Base-by-base conservation (phyloP, 2,113 vertebrate genomes). In the Hemicordylus capensis region DNA sequence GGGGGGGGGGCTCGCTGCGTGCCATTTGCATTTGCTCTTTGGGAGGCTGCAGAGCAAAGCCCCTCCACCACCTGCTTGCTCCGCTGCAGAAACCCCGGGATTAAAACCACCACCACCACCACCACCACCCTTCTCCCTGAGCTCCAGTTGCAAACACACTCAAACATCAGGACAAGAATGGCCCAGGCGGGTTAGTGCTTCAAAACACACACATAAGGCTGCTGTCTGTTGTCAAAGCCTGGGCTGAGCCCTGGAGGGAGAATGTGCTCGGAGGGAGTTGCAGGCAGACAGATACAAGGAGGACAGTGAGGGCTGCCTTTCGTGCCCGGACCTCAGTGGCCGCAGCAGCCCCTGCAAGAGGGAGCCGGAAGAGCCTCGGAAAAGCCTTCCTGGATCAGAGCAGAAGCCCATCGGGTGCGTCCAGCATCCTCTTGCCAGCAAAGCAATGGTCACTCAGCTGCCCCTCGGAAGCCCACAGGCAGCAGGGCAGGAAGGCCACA, bases 21-120 rank as follows among this genome's bases (percentile, higher is more conserved):
- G 84, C 34, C 34, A 89, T 93, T 92, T 92, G 83, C 92, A 92
- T 87, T 86, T 88, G 87, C 90, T 93, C 92, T 89, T 89, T 92
- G 72, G 2, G 73, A 77, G n/a, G 34, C 46, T 37, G 28, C 73
- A 28, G 14, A n/a, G 26, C 12, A 17, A 67, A 67, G 70, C 14
- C 72, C 37, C 24, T n/a, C n/a, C n/a, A 34, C 39, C 61, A 34
- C 46, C 44, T 78, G 42, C 67, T 74, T 22, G 31, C 39, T 31
- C 67, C 12, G 5, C 66, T 56, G 67, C 48, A 56, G 34, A 31
- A 6, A 10, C 34, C 12, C 26, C 24, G 59, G 61, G 74, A 31
- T 69, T 15, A 81, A 10, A 6, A 54, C 11, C 51, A 10, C 15
- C 83, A 54, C 58, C 58, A 61, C 48, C 24, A 3, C 6, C 1